Base-by-base conservation (phyloP, 92 coral and sea anemone genomes). In the Actinernus sp. region DNA sequence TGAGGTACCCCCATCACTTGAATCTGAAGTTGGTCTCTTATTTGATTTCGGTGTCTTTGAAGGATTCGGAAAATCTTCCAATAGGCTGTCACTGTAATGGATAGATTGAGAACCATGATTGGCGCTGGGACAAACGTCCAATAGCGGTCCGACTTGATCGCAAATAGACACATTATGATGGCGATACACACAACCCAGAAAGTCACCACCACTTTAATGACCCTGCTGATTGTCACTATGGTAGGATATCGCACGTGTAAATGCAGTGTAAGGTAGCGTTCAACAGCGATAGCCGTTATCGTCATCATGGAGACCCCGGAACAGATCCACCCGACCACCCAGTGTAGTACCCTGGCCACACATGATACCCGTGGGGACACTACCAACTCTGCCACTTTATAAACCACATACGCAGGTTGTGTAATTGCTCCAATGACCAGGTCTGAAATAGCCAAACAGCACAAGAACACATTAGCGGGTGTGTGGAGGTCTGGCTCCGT, bases 101-200 rank as follows among this genome's bases (percentile, higher is more conserved):
- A 14, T 2, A 51, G 17, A 11, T 51, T 51, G 4, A 26, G 17
- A 12, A 51, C 8, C 9, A 51, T 1, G n/a, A 51, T 25, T 1
- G 58, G 58, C 3, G 58, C 58, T 7, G 58, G 58, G 7, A 51
- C 58, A 24, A 51, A 51, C 11, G 58, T 51, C 58, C 58, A 51
- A 13, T 51, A 51, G 3, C 28, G 26, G 30, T 51, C 58, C 25
- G 58, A 51, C 58, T 51, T 2, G 1, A 51, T 19, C 13, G 21
- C 58, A 12, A 51, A 51, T 2, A 51, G 31, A 1, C 32, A 51
- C 32, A 23, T 51, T 10, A 51, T 51, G 4, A 51, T 51, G 32
- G 30, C 26, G 5, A 51, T 25, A n/a, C n/a, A n/a, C n/a, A n/a
- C n/a, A n/a, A n/a, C n/a, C n/a, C n/a, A n/a, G n/a, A n/a, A n/a